Base-by-base conservation (phyloP, 2,888 invertebrate species). In the Heliconius ismenius region DNA sequence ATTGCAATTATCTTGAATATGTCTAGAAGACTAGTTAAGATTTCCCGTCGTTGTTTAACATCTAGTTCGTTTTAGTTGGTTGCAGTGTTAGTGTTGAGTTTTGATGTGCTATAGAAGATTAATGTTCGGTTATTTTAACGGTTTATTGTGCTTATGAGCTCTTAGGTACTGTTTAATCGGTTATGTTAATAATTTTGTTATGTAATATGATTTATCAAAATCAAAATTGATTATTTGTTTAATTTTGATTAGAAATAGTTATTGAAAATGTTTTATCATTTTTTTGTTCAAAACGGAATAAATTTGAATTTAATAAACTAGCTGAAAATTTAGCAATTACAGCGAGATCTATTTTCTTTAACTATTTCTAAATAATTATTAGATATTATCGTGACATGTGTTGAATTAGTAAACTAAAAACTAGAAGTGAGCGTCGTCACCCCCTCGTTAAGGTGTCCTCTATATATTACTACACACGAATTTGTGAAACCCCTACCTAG, bases 361-460 rank as follows among this genome's bases (percentile, higher is more conserved):
- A 36, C 36, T 65, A n/a, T 36, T 39, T 36, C 36, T 65, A 36
- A 65, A 36, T n/a, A 39, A 32, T 11, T 32, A 64, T 64, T 54
- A 54, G 21, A 43, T 49, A 62, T 26, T 7, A 70, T 64, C 43
- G 28, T n/a, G 39, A 63, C 21, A 60, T 28, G 62, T 64, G 60
- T 49, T 54, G 26, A 21, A 36, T 54, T 76, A 64, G 60, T 24
- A 73, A 60, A 65, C 54, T 54, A 39, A 49, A 49, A 18, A 18
- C 43, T 4, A 49, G 65, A 54, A 82, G 83, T 81, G 62, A 73
- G 62, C 64, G 75, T 76, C 79, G 81, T 83, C 83, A 86, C 86
- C 86, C 86, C 89, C 87, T 87, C 81, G 84, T 86, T 86, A 85
- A 85, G 21, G 54, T 9, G 54, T 10, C 54, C 9, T 54, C 21